Evolutionary conservation across 1,140 invertebrate species (phyloP).

Genomic region (Hycleus phaleratus): DNA sequence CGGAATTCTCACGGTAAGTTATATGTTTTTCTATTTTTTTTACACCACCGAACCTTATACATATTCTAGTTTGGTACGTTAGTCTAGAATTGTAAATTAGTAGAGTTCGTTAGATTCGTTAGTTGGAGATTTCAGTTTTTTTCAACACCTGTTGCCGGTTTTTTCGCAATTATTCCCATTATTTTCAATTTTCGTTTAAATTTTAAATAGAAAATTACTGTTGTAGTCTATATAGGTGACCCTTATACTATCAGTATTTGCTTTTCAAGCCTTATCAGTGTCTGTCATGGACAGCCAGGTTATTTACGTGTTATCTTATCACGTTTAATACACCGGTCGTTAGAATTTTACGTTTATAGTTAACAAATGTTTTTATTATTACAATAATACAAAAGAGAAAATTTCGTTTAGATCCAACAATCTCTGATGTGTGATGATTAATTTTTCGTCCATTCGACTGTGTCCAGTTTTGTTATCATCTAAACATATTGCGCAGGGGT

Average conservation of each 20-base stretch:
- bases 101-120: neutral
- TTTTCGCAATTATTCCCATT: neutral
- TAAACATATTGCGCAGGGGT: too few species aligned
- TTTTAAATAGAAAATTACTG: neutral
- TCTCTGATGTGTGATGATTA: slow-evolving; percentile 1
- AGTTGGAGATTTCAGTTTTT: slow-evolving; percentile 3
- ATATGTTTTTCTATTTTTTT: slow-evolving; percentile 14
- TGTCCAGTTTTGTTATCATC: neutral
- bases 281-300: slow-evolving; percentile 24
- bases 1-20: slow-evolving; percentile 16
- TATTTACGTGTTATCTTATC: slow-evolving; percentile 24
- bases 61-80: neutral
- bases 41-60: neutral
- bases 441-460: slow-evolving; percentile 22
- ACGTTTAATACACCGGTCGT: slow-evolving; percentile 20
- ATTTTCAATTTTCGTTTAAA: neutral
- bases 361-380: slow-evolving; percentile 17
- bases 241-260: slow-evolving; percentile 22
- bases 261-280: slow-evolving; percentile 21
- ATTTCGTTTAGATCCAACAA: slow-evolving; percentile 1
- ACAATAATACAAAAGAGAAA: neutral
- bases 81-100: slow-evolving; percentile 4
- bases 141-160: slow-evolving; percentile 13
- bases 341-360: slow-evolving; percentile 9
- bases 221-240: slow-evolving; percentile 8